These are phyloP conservation scores for Drosophila differens DNA, from an alignment of 2,888 invertebrate species.

Conservation along the genomic window DNA sequence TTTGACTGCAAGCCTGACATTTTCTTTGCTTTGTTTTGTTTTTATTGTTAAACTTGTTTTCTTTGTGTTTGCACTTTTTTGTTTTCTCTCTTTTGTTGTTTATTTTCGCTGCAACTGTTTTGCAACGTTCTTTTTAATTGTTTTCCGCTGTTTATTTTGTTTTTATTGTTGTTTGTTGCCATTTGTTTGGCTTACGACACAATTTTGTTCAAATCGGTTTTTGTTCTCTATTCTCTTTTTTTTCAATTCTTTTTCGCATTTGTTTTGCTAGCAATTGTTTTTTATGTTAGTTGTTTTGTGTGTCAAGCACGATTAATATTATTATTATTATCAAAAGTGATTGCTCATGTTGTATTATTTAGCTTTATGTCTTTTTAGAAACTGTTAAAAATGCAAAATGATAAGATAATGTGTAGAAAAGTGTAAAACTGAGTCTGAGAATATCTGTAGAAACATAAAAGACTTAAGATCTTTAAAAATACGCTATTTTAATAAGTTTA, in stretches of 20 bases:
- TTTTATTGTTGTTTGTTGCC: conserved; percentile 30
- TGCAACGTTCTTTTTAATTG: conserved; percentile 34
- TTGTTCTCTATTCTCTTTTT: conserved; percentile 2
- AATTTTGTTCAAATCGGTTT: conserved; percentile 32
- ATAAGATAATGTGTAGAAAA: not conserved
- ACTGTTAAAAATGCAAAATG: conserved; percentile 11
- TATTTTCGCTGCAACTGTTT: conserved; percentile 33
- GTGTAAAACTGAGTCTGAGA: not conserved
- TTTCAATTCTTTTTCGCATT: conserved; percentile 20
- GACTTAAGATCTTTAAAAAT: not conserved
- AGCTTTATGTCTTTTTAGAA: not conserved
- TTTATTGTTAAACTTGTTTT: conserved; percentile 19
- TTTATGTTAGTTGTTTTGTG: conserved; percentile 1
- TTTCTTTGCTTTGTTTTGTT: conserved; percentile 42
- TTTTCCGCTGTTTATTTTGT: conserved; percentile 24
- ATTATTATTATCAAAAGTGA: not conserved
- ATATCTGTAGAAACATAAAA: not conserved
- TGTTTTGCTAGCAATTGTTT: not conserved
- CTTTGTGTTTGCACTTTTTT: conserved; percentile 46
- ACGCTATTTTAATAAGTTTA: not conserved
- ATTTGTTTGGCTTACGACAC: conserved; percentile 41
- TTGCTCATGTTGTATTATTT: not conserved
- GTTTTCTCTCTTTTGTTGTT: conserved; percentile 26
- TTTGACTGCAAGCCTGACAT: conserved; percentile 59
- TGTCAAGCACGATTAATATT: not conserved